These are phyloP conservation scores for Mesochorus sp. DNA, from an alignment of 2,888 invertebrate genomes.

Conservation along the genomic window DNA sequence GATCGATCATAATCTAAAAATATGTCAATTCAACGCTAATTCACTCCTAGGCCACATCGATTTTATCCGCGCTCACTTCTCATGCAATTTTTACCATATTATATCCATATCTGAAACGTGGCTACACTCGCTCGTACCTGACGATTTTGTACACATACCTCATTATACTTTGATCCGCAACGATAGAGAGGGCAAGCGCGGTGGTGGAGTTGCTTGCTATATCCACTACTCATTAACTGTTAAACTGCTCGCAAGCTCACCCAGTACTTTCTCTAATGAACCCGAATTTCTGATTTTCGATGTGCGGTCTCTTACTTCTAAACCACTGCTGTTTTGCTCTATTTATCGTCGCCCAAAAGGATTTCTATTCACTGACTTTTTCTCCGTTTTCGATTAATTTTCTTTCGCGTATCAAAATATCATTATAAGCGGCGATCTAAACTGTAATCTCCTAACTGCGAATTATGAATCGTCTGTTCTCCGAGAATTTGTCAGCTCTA, in stretches of 20 bases:
- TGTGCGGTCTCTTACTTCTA: too few relatives aligned
- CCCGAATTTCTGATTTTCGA: not conserved
- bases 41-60: constrained; percentile 17
- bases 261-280: not conserved
- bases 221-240: constrained; percentile 28
- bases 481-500: not conserved
- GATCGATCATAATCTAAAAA: not conserved
- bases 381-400: not conserved
- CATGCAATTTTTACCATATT: not conserved
- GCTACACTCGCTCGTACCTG: not conserved
- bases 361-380: not conserved
- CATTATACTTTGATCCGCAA: constrained; percentile 31
- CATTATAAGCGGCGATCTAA: too few relatives aligned
- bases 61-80: not conserved
- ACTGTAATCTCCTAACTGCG: not conserved
- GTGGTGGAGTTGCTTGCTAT: constrained; percentile 42
- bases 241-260: not conserved
- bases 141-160: not conserved
- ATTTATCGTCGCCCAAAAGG: not conserved
- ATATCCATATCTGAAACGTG: constrained; percentile 35
- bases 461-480: not conserved
- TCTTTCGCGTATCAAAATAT: too few relatives aligned
- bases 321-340: too few relatives aligned
- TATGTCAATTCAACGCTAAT: constrained; percentile 26
- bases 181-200: constrained; percentile 5